Percentiles rank a stretch among this genome's conserved stretches.
These are phyloP conservation scores for Archips xylosteana DNA, from an alignment of 2,888 invertebrate genomes.

Conservation along the genomic window DNA sequence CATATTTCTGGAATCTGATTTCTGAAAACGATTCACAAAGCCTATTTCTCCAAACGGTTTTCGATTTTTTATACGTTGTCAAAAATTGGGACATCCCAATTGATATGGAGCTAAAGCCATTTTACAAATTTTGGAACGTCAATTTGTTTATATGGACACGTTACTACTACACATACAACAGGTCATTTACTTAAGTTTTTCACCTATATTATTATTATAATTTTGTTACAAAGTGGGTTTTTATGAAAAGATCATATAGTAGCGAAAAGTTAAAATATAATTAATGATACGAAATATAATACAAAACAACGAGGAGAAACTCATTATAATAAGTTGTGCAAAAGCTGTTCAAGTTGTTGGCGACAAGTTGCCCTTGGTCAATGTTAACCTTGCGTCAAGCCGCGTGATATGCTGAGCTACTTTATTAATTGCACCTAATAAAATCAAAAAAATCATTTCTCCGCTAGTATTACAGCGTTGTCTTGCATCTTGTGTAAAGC, in stretches of 20 bases:
- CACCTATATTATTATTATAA: no score
- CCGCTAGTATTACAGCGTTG: background rate
- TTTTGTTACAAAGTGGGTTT: background rate
- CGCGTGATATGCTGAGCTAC: constrained; percentile 29
- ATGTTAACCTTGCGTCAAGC: constrained; percentile 42
- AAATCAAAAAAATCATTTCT: constrained; percentile 36
- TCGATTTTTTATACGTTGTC: no score
- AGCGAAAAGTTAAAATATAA: constrained; percentile 6
- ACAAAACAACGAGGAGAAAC: constrained; percentile 39
- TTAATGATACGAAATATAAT: constrained; percentile 31
- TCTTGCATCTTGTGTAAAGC: background rate
- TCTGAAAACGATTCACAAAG: no score
- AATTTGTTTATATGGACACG: no score
- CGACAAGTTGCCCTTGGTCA: constrained; percentile 40
- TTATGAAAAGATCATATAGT: background rate
- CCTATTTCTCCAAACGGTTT: no score
- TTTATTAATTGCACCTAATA: constrained; percentile 32
- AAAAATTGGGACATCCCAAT: no score
- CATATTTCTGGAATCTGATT: no score
- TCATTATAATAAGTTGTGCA: constrained; percentile 43
- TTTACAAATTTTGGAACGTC: no score
- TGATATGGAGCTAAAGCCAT: no score
- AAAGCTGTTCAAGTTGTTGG: constrained; percentile 37
- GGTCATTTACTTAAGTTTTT: no score
- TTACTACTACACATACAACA: no score